Evolutionary conservation across 2,888 invertebrate genomes (phyloP), one percentile per base, ranked within the genome.

Genomic region (Drosophila paramelanica): DNA sequence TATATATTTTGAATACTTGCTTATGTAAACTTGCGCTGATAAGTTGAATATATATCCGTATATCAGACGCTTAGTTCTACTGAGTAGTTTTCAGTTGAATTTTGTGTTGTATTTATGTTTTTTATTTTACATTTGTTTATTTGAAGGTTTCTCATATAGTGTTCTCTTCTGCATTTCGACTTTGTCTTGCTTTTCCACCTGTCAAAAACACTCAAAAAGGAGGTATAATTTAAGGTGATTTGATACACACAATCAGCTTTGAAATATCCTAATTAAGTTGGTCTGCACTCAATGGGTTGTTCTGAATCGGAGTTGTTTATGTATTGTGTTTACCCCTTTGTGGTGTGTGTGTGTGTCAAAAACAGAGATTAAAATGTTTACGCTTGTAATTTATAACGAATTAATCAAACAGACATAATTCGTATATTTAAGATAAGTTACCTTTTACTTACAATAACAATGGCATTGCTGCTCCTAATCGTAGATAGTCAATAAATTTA

Each of bases 251-350:
- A 81, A 71, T 67, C 52, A 58, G 31, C 57, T 66, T 60, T 66
- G 57, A 69, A 45, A 50, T 68, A 38, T 50, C 14, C 46, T 57
- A 68, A 78, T 76, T 73, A 46, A 60, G 62, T 60, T 61, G 50
- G 77, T 68, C 78, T 76, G 75, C 68, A 73, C 49, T 68, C 62
- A 68, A 75, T 76, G 68, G 60, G 8, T 46, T 62, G 62, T 53
- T 73, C 59, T 72, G 46, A 62, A 50, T 56, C 56, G 3, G 39
- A 42, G 36, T 43, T 20, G 58, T 36, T 59, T 64, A 64, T 77
- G 67, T 50, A 53, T 42, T 38, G 25, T 52, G 42, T 39, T 33
- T 36, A 43, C 13, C 49, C 49, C 53, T 73, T 77, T 75, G 78
- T 50, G 67, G 7, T 20, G n/a, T 36, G 42, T 46, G 57, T 53